A percentile compares a stretch with the other conserved stretches of the same genome.
These are phyloP conservation scores for Botrylloides violaceus DNA, from an alignment of 23 tunicate species.

Conservation along the genomic window DNA sequence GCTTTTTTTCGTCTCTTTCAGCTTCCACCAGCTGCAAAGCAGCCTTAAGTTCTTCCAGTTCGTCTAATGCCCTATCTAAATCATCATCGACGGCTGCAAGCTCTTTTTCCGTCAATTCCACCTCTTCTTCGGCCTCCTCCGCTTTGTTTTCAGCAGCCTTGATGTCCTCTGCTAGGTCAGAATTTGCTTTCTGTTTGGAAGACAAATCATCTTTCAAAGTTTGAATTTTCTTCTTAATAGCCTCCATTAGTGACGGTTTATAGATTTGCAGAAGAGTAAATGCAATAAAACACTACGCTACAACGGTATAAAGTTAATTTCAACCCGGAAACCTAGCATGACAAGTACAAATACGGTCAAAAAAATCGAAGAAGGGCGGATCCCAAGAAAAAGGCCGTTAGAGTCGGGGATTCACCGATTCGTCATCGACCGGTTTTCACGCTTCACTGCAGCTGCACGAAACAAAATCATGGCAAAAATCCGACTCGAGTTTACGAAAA, in stretches of 20 bases:
- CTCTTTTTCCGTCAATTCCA: not conserved
- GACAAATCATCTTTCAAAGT: not conserved
- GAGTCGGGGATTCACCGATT: not conserved
- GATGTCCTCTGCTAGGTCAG: not conserved
- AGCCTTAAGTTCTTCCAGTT: not conserved
- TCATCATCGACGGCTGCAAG: not conserved
- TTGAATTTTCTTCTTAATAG: not conserved
- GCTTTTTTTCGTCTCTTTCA: not conserved
- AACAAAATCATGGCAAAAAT: no score
- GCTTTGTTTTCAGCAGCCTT: not conserved
- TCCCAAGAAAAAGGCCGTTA: not conserved
- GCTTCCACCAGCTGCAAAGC: not conserved
- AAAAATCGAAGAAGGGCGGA: conserved; percentile 1
- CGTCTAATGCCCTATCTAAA: not conserved
- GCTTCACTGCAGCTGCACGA: not conserved
- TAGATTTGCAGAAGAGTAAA: no score
- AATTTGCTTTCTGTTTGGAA: not conserved
- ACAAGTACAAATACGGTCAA: not conserved
- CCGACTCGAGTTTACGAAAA: no score
- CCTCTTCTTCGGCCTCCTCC: not conserved
- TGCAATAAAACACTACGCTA: not conserved
- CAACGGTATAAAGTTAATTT: not conserved
- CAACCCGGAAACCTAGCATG: not conserved
- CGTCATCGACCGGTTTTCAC: conserved; percentile 2
- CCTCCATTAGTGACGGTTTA: not conserved